Evolutionary conservation across 2,888 invertebrate species (phyloP), one percentile per base, ranked within the genome.

Genomic region (Ophion costatus): DNA sequence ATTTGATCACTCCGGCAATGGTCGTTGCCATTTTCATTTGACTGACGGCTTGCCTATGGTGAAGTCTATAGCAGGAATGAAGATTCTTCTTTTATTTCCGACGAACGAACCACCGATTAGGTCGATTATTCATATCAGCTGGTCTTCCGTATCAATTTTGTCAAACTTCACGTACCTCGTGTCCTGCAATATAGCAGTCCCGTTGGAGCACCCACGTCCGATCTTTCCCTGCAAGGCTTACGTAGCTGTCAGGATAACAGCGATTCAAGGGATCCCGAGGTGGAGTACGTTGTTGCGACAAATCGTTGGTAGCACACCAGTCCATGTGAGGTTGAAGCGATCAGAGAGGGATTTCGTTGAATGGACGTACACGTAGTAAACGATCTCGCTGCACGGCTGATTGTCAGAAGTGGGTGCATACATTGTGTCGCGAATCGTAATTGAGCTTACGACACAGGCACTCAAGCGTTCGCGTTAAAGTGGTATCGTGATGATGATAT

Each of bases 281-380:
- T 61, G 61, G 17, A 9, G 45, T 10, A 59, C 38, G 56, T 69
- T 78, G 56, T 83, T 76, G 59, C 17, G 29, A 61, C 7, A 2
- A 38, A 70, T 29, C 20, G n/a, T 7, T 66, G 73, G 77, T 71
- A 77, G 69, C 29, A 57, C 20, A 29, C 9, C 38, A 57, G 29
- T 33, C 57, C 56, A 63, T 24, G 17, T 75, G 51, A 42, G 78
- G 70, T 74, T 74, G 61, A 57, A 59, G 51, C 81, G 78, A 84
- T 81, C 78, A 78, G 74, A 38, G 70, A 84, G 56, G 42, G 74
- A 66, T 84, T 84, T 38, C 51, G 45, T 81, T 24, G 59, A 75
- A 78, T 42, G 84, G 73, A 78, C 74, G 74, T 81, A 69, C 4
- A 45, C 63, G 29, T 22, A n/a, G 67, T 64, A 73, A 71, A 80